These are phyloP conservation scores for Hydrotaea diabolus DNA, from an alignment of 2,888 invertebrate species.

Conservation along the genomic window DNA sequence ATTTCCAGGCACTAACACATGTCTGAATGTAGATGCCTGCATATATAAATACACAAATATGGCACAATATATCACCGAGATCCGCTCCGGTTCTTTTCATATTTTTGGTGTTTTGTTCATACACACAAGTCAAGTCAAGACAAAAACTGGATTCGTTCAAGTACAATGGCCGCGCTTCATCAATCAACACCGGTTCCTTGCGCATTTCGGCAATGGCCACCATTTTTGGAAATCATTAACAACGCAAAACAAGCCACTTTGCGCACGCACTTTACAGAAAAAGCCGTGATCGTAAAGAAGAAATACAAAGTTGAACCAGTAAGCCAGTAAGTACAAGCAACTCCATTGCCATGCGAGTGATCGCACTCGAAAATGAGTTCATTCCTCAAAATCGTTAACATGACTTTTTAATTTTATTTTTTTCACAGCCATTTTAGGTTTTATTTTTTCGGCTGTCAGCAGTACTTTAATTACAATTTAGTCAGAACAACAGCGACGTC, in stretches of 20 bases:
- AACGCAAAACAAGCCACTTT: conserved; percentile 39
- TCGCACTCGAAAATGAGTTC: conserved; percentile 41
- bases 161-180: conserved; percentile 24
- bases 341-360: not conserved
- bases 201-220: conserved; percentile 10
- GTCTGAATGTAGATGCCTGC: not conserved
- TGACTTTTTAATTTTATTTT: conserved; percentile 12
- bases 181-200: conserved; percentile 18
- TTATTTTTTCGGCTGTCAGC: not conserved
- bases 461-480: conserved; percentile 14
- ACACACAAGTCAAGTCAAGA: not conserved
- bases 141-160: conserved; percentile 2
- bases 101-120: not conserved
- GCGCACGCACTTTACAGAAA: conserved; percentile 47
- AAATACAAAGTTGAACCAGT: too few relatives aligned
- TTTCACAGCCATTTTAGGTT: conserved; percentile 25
- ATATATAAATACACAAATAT: not conserved
- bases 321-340: too few relatives aligned
- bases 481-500: conserved; percentile 14
- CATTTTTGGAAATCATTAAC: conserved; percentile 48
- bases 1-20: not conserved
- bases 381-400: conserved; percentile 25
- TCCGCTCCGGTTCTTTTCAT: not conserved
- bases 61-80: not conserved
- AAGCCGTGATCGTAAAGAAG: not conserved